These are phyloP conservation scores for Pavo muticus DNA, from an alignment of 2,113 vertebrate species.

Conservation along the genomic window DNA sequence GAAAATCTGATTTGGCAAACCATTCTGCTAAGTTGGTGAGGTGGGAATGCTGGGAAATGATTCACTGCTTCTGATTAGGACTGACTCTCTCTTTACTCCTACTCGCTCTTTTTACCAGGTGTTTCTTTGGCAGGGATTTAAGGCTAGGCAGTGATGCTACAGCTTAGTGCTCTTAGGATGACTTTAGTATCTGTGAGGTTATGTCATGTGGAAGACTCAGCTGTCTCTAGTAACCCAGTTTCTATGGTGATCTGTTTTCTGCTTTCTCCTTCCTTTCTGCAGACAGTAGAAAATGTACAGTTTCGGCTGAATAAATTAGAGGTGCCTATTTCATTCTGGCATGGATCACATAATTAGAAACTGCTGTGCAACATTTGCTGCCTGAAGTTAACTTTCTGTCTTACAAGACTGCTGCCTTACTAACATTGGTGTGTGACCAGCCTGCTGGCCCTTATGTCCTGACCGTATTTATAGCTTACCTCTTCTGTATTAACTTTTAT, in stretches of 20 bases:
- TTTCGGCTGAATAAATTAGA: slow-evolving; percentile 32
- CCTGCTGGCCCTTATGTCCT: neutral
- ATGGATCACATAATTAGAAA: neutral
- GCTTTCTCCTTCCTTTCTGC: neutral
- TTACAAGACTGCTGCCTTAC: neutral
- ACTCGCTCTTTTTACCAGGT: slow-evolving; percentile 3
- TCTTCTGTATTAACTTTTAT: neutral
- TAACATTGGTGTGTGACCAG: neutral
- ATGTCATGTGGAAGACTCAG: neutral
- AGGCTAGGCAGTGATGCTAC: neutral
- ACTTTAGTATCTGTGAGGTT: slow-evolving; percentile 2
- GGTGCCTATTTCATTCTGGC: neutral
- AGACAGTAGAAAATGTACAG: neutral
- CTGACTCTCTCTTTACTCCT: neutral
- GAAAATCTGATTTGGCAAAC: slow-evolving; percentile 33
- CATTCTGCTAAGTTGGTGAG: neutral
- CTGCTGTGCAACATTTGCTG: neutral
- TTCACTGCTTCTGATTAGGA: slow-evolving; percentile 22
- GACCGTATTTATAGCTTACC: neutral
- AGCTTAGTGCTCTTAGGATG: neutral
- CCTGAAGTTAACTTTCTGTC: neutral
- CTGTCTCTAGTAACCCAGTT: slow-evolving; percentile 50
- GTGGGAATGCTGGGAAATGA: slow-evolving; percentile 3
- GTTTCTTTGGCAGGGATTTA: slow-evolving; percentile 24
- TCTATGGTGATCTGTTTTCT: slow-evolving; percentile 64